Conservation (phyloP, 2,113 vertebrate genomes). For the Marmota flaviventris region DNA sequence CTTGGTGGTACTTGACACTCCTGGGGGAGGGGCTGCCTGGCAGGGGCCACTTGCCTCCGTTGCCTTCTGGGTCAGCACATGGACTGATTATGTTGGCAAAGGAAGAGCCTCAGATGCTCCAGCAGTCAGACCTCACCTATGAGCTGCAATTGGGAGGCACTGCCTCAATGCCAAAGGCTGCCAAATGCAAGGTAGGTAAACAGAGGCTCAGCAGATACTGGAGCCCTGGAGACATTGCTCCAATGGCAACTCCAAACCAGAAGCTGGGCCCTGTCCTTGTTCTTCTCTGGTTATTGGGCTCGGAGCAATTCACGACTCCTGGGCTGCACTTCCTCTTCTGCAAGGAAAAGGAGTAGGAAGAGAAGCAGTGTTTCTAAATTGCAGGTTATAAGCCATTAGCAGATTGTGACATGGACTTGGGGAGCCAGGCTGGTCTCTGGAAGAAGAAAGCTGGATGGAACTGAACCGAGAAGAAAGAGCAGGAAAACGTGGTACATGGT, state of each 20-base stretch:
- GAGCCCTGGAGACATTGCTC: background rate
- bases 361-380: background rate
- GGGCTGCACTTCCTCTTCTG: background rate
- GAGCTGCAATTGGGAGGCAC: background rate
- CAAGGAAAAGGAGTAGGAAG: background rate
- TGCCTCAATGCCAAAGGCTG: background rate
- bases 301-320: background rate
- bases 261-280: background rate
- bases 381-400: background rate
- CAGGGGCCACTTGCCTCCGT: background rate
- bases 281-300: background rate
- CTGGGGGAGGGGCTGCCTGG: background rate
- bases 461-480: background rate
- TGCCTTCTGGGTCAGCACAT: background rate
- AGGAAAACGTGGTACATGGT: too few relatives aligned
- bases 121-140: background rate
- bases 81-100: background rate
- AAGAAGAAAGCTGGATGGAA: background rate
- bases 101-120: background rate
- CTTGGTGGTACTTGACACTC: background rate
- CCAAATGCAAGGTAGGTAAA: background rate
- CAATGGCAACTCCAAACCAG: background rate
- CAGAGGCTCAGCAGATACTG: background rate
- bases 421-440: background rate
- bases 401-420: background rate